phyloP scores from a whole-genome alignment of 1,140 invertebrate species.

The Drosophila grimshawi region DNA sequence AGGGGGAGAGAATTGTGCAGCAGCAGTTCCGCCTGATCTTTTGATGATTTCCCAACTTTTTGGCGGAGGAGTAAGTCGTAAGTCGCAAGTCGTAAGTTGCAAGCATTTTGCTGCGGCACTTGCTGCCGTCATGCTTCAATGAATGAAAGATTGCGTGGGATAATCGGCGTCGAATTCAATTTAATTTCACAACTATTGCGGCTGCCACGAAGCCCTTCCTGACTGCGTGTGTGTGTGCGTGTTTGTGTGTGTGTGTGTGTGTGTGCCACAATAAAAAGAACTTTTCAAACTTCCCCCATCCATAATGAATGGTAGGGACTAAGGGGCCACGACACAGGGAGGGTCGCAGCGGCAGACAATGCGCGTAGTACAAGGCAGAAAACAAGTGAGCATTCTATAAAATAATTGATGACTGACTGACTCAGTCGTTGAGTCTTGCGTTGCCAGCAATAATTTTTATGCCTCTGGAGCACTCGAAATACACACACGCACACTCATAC shows the following conservation, averaged over 20 bases:
- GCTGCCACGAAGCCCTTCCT: slow-evolving; percentile 72
- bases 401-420: slow-evolving; percentile 83
- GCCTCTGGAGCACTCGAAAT: slow-evolving; percentile 64
- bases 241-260: not conserved
- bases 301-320: not conserved
- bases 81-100: slow-evolving; percentile 7
- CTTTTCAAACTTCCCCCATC: slow-evolving; percentile 63
- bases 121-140: slow-evolving; percentile 38
- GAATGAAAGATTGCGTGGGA: slow-evolving; percentile 82
- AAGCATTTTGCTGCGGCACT: slow-evolving; percentile 19
- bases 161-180: slow-evolving; percentile 82
- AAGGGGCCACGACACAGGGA: not conserved
- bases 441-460: slow-evolving; percentile 80
- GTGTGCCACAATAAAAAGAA: slow-evolving; percentile 42
- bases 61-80: slow-evolving; percentile 41
- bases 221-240: slow-evolving; percentile 17
- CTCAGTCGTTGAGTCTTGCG: slow-evolving; percentile 56
- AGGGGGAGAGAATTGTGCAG: not conserved
- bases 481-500: slow-evolving; percentile 46
- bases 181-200: slow-evolving; percentile 83
- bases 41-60: slow-evolving; percentile 74
- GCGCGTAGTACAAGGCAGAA: slow-evolving; percentile 54
- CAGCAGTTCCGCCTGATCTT: slow-evolving; percentile 68
- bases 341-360: slow-evolving; percentile 42
- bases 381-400: slow-evolving; percentile 83